phyloP scores from a whole-genome alignment of 2,797 vertebrate species.

The Taenioides sp. region DNA sequence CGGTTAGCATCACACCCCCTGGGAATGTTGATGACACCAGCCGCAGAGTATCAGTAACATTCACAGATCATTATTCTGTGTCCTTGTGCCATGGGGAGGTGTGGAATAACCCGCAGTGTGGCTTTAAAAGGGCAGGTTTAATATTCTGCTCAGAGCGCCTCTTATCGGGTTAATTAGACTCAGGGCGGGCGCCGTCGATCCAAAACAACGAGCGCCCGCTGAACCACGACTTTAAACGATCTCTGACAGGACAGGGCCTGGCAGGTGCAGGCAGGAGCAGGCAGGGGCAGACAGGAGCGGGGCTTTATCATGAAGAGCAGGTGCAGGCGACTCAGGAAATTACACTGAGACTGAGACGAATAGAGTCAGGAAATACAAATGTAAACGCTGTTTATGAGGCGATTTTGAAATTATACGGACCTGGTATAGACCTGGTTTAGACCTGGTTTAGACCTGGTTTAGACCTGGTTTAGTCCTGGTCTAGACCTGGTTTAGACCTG shows the following conservation, averaged over 20 bases:
- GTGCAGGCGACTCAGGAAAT: background rate
- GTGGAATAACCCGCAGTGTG: background rate
- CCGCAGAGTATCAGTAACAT: no score
- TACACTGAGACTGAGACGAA: background rate
- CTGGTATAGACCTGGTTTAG: no score
- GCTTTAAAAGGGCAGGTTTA: background rate
- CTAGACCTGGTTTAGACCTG: no score
- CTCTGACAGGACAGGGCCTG: background rate
- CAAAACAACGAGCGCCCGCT: background rate
- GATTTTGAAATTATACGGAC: background rate
- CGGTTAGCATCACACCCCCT: no score
- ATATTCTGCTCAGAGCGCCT: background rate
- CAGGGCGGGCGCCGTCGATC: background rate
- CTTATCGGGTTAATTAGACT: constrained; percentile 2
- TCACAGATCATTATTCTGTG: background rate
- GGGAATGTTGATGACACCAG: no score
- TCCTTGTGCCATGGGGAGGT: background rate
- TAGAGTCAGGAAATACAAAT: background rate
- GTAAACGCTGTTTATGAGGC: background rate
- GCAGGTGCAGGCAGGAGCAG: background rate
- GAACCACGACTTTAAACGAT: background rate
- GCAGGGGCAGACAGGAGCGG: background rate
- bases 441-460: background rate
- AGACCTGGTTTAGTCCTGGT: background rate
- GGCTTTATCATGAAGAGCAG: no score